phyloP scores from a whole-genome alignment of 2,888 invertebrate species.

The Cosmopolites sordidus region DNA sequence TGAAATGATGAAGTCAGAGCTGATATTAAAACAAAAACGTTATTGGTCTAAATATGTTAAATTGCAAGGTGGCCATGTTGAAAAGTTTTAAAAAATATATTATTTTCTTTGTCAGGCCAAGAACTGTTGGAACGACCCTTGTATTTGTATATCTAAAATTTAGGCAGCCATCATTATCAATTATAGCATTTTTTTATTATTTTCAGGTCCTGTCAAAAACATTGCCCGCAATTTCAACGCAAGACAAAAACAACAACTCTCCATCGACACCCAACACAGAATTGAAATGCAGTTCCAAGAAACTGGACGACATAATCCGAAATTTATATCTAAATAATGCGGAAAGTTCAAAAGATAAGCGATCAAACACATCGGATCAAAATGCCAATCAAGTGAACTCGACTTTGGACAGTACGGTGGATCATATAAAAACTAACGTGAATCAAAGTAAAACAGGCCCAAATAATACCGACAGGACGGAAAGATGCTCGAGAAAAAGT shows the following conservation, averaged over 20 bases:
- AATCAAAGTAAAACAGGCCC: not conserved
- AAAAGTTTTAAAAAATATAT: too few species aligned
- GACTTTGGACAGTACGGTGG: too few species aligned
- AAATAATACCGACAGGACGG: not conserved
- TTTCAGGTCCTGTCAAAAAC: not conserved
- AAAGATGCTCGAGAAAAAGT: not conserved
- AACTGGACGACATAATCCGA: conserved; percentile 15
- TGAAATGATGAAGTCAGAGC: too few species aligned
- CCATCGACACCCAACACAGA: conserved; percentile 23
- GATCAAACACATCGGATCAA: not conserved
- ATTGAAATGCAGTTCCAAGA: conserved; percentile 18
- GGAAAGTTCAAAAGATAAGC: not conserved
- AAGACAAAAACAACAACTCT: conserved; percentile 34
- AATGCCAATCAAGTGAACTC: not conserved
- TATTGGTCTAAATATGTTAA: too few species aligned
- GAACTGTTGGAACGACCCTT: too few species aligned
- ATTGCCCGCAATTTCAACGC: conserved; percentile 2
- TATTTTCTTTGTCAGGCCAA: too few species aligned
- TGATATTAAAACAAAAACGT: too few species aligned
- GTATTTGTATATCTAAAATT: too few species aligned
- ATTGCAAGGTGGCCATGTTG: too few species aligned
- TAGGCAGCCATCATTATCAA: too few species aligned
- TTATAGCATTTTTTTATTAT: too few species aligned
- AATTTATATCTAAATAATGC: conserved; percentile 11
- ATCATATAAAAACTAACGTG: not conserved